phyloP scores from a whole-genome alignment of 2,113 vertebrate species.

The Barnardius zonarius region DNA sequence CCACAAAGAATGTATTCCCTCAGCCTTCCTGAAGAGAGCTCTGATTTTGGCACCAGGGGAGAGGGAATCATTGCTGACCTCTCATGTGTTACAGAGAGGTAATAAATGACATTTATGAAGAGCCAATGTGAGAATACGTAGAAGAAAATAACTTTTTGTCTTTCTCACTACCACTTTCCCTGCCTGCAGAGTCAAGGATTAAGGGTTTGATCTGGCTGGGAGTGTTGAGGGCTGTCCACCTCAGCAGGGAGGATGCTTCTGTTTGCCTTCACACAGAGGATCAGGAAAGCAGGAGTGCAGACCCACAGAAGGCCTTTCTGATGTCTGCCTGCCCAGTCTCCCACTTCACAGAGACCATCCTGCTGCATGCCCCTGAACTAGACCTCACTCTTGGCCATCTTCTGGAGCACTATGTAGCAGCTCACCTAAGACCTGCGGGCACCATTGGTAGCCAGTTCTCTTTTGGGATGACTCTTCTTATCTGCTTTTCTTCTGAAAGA shows the following conservation, averaged over 20 bases:
- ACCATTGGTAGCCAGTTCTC: not conserved
- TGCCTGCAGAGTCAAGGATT: not conserved
- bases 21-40: not conserved
- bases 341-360: not conserved
- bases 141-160: not conserved
- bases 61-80: not conserved
- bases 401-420: not conserved
- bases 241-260: not conserved
- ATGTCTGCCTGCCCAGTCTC: not conserved
- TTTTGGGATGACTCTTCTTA: not conserved
- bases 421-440: not conserved
- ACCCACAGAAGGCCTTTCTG: not conserved
- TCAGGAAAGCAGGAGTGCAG: not conserved
- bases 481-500: not conserved
- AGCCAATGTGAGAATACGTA: not conserved
- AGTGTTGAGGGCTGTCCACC: not conserved
- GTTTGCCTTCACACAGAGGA: not conserved
- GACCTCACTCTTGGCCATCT: not conserved
- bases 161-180: not conserved
- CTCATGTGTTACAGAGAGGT: not conserved
- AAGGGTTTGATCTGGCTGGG: not conserved
- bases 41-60: not conserved
- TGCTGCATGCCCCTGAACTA: not conserved
- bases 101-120: not conserved
- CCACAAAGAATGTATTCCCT: not conserved